phyloP scores from a whole-genome alignment of 1,140 invertebrate species.

The Calosoma granatense region DNA sequence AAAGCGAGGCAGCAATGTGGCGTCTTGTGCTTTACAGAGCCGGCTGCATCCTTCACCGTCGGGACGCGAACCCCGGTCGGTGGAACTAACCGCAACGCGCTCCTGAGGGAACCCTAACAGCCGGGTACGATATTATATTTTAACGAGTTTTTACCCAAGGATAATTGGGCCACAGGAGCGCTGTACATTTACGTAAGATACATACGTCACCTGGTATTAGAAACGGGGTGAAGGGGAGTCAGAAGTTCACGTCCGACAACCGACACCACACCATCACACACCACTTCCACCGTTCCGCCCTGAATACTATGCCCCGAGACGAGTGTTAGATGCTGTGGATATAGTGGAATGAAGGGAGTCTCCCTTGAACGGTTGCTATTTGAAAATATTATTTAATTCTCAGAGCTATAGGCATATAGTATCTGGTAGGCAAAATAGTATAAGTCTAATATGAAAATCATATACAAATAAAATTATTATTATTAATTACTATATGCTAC shows the following conservation, averaged over 20 bases:
- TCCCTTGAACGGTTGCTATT: background rate
- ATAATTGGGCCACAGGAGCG: constrained; percentile 8
- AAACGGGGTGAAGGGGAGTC: background rate
- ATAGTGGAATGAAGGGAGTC: background rate
- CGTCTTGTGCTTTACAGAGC: background rate
- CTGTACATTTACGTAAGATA: constrained; percentile 8
- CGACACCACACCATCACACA: no score
- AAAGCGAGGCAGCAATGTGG: no score
- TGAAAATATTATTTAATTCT: no score
- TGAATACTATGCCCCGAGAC: background rate
- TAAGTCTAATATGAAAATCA: no score
- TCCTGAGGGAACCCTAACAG: background rate
- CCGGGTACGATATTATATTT: constrained; percentile 1
- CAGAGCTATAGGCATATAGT: no score
- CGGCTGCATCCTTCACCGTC: no score
- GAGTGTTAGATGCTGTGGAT: background rate
- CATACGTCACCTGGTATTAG: constrained; percentile 6
- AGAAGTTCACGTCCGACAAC: no score
- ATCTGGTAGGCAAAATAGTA: no score
- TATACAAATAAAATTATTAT: no score
- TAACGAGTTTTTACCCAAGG: constrained; percentile 8
- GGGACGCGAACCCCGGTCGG: background rate
- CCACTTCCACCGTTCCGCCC: background rate
- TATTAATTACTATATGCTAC: no score
- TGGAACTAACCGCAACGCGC: background rate